Evolutionary conservation across 2,888 invertebrate genomes (phyloP), one percentile per base, ranked within the genome.

Genomic region (Andrena fulva): DNA sequence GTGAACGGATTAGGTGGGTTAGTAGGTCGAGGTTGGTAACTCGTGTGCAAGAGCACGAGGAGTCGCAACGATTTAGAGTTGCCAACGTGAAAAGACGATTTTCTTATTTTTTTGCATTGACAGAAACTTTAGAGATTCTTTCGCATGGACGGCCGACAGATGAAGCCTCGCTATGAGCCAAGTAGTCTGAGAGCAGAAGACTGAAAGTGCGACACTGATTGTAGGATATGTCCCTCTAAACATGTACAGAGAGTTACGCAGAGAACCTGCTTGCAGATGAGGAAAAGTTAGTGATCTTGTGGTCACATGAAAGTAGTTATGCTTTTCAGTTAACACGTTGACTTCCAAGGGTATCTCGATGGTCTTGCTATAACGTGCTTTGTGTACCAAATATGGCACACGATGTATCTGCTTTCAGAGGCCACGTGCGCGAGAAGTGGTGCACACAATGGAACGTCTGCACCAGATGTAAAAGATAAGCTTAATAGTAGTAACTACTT

Each of bases 21-120:
- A 84, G 77, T 84, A 62, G 85, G 82, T 86, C 80, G 84, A 86
- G 86, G 86, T 77, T 82, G 66, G 35, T 80, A 50, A 33, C 74
- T 68, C 35, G 63, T 20, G 52, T 72, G 56, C 52, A 69, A 24
- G 7, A 67, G 4, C 56, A 52, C 42, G 27, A 56, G 35, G 29
- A 70, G 5, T 16, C 64, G 20, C 31, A 54, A 74, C 52, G 54
- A 54, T 50, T 20, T 63, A 33, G 50, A 68, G 33, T 20, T 67
- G 12, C 16, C 29, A 70, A 42, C 24, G 5, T n/a, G 35, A 20
- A 76, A 42, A 20, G 27, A 7, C 2, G 31, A 31, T 8, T 8
- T 27, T 29, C 27, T 27, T 31, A 6, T 63, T 27, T 16, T 16
- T 16, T 33, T 29, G 56, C 64, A 16, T 16, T 59, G 10, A 4